phyloP scores from a whole-genome alignment of 2,797 vertebrate species.

The Pseudotriccus pelzelni region DNA sequence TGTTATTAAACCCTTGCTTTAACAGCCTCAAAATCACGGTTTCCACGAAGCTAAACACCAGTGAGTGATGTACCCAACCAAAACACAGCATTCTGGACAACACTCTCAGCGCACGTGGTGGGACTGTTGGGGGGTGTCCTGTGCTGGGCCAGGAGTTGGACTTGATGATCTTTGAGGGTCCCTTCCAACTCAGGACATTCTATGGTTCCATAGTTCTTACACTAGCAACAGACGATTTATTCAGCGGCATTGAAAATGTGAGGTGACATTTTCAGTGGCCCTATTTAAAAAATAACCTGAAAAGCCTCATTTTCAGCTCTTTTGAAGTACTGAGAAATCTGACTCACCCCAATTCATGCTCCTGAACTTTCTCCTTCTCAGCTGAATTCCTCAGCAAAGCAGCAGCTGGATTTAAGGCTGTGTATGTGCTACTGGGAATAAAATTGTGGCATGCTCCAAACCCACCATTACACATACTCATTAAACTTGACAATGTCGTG shows the following conservation, averaged over 20 bases:
- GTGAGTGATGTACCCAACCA: background rate
- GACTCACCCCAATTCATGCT: background rate
- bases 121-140: background rate
- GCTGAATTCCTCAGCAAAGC: background rate
- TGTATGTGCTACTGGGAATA: fast-evolving
- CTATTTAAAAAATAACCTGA: background rate
- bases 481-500: background rate
- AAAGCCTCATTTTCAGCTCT: background rate
- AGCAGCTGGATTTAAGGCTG: background rate
- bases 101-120: background rate
- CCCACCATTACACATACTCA: background rate
- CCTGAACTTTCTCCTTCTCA: background rate
- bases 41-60: background rate
- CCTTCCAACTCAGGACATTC: background rate
- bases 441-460: background rate
- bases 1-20: background rate
- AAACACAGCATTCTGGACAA: background rate
- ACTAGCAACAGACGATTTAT: background rate
- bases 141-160: background rate
- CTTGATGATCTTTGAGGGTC: background rate
- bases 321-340: background rate
- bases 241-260: background rate
- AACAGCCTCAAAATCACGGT: background rate
- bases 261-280: background rate
- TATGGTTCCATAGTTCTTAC: background rate